These are phyloP conservation scores for Magallana nippona DNA, from an alignment of 2,888 invertebrate species.

Conservation along the genomic window DNA sequence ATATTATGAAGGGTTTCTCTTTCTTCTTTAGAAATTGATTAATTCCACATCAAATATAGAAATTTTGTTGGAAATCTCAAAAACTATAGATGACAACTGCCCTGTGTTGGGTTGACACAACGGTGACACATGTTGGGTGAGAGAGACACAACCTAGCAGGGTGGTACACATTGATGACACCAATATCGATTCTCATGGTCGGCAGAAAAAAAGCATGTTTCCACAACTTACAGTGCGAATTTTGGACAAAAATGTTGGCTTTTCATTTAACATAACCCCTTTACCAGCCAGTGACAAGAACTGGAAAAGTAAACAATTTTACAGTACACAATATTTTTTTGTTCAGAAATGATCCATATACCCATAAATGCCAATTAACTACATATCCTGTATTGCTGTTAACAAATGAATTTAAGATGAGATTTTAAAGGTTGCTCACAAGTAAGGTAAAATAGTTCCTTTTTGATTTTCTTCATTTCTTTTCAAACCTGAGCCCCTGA, in stretches of 20 bases:
- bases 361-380: no score
- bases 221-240: constrained; percentile 48
- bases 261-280: constrained; percentile 62
- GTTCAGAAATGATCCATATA: no score
- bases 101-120: background rate
- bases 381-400: no score
- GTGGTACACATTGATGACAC: constrained; percentile 21
- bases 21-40: no score
- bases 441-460: no score
- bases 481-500: no score
- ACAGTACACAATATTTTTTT: no score
- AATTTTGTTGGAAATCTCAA: constrained; percentile 21
- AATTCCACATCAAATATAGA: no score
- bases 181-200: background rate
- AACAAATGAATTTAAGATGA: no score
- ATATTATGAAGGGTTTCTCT: background rate
- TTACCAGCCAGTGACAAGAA: constrained; percentile 65
- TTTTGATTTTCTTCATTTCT: no score
- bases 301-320: constrained; percentile 54
- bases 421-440: no score
- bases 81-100: background rate
- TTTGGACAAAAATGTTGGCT: constrained; percentile 64
- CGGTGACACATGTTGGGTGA: background rate
- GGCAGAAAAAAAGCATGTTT: constrained; percentile 3
- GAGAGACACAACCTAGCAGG: constrained; percentile 15